These are phyloP conservation scores for Agelastica alni DNA, from an alignment of 2,888 invertebrate species.

Conservation along the genomic window DNA sequence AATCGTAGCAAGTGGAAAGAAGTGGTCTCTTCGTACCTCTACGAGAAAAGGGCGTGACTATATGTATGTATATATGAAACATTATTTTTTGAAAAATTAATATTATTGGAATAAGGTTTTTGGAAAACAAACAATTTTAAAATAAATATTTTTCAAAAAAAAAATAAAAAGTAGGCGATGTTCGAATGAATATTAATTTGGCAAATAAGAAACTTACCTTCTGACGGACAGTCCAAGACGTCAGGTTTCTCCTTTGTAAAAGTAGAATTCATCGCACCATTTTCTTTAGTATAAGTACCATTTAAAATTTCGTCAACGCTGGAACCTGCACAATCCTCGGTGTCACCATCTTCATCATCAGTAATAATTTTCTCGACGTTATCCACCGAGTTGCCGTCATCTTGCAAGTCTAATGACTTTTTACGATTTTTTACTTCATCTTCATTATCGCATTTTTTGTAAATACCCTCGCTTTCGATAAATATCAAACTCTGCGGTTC, in stretches of 20 bases:
- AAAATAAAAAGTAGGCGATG: background rate
- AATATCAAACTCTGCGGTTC: constrained; percentile 51
- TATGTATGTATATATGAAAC: too few relatives aligned
- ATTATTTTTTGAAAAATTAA: too few relatives aligned
- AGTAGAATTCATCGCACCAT: background rate
- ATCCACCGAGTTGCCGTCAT: background rate
- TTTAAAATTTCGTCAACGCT: background rate
- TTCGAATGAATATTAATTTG: background rate
- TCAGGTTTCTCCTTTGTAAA: background rate
- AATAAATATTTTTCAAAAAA: too few relatives aligned
- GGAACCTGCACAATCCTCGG: background rate
- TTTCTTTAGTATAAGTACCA: background rate
- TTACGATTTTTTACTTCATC: background rate
- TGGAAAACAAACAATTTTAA: too few relatives aligned
- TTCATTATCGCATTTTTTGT: constrained; percentile 8
- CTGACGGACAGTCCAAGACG: background rate
- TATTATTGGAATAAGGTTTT: too few relatives aligned
- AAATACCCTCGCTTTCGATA: constrained; percentile 38
- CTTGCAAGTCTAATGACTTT: background rate
- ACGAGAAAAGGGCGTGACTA: too few relatives aligned
- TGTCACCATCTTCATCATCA: background rate
- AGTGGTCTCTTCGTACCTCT: too few relatives aligned
- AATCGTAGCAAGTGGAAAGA: too few relatives aligned
- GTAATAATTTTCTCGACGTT: background rate
- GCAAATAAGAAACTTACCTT: background rate